These are phyloP conservation scores for Aethes cnicana DNA, from an alignment of 2,888 invertebrate species.

Conservation along the genomic window DNA sequence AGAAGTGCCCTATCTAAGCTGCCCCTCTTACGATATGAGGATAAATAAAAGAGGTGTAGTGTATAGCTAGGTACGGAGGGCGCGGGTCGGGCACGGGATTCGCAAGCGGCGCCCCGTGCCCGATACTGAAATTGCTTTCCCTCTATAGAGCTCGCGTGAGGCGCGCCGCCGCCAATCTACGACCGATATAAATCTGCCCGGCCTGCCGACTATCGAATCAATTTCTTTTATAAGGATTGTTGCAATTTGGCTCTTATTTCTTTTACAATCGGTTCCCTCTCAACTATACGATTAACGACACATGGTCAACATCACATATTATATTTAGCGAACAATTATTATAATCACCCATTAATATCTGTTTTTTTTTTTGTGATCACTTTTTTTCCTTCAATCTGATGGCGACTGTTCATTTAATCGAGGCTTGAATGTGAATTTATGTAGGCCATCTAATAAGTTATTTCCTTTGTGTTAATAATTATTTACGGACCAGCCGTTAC, in stretches of 20 bases:
- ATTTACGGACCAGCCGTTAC: too few relatives aligned
- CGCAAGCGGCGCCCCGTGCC: slow-evolving; percentile 50
- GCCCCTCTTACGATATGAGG: slow-evolving; percentile 43
- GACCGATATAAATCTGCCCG: slow-evolving; percentile 74
- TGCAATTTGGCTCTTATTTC: too few relatives aligned
- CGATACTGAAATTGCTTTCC: slow-evolving; percentile 67
- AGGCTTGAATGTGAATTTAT: too few relatives aligned
- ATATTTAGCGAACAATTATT: too few relatives aligned
- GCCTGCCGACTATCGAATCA: slow-evolving; percentile 68
- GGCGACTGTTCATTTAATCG: too few relatives aligned
- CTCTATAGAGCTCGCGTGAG: slow-evolving; percentile 64
- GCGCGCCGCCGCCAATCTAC: slow-evolving; percentile 63
- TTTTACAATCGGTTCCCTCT: slow-evolving; percentile 54
- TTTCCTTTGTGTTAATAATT: too few relatives aligned
- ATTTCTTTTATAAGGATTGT: slow-evolving; percentile 71
- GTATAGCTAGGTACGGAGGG: slow-evolving; percentile 34
- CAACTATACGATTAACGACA: not conserved
- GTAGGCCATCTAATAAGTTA: too few relatives aligned
- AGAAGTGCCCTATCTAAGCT: slow-evolving; percentile 23
- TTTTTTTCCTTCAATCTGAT: not conserved
- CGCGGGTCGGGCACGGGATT: slow-evolving; percentile 41
- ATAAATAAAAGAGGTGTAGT: slow-evolving; percentile 55
- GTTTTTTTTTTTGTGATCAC: not conserved
- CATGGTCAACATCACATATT: too few relatives aligned
- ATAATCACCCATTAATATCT: not conserved